Evolutionary conservation across 2,797 vertebrate genomes (phyloP).

Genomic region (Salmo trutta): DNA sequence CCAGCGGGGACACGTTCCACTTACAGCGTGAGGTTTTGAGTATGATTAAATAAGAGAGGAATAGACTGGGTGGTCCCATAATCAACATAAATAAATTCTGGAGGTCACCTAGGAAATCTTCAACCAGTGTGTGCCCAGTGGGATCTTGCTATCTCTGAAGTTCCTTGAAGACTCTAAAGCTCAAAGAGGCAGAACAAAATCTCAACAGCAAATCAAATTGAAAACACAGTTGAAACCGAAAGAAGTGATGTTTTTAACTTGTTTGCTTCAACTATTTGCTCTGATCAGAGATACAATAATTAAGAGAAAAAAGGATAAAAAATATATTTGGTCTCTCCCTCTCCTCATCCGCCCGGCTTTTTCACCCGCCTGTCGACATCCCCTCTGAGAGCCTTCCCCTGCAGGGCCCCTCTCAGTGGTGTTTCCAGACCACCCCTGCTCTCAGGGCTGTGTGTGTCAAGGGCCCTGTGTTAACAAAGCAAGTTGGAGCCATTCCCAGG

Average conservation of each 20-base stretch:
- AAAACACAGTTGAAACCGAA: background rate
- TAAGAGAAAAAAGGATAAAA: background rate
- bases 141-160: too few species aligned
- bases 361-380: too few species aligned
- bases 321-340: background rate
- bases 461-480: constrained; percentile 15
- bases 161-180: too few species aligned
- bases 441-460: constrained; percentile 11
- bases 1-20: background rate
- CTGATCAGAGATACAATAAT: background rate
- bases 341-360: background rate
- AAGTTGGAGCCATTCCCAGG: constrained; percentile 35
- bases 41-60: background rate
- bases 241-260: background rate
- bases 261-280: background rate
- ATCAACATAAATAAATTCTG: background rate
- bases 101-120: constrained; percentile 1
- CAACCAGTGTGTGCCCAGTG: too few species aligned
- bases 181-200: too few species aligned
- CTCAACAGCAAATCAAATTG: background rate
- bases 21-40: background rate
- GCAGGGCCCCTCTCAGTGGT: background rate
- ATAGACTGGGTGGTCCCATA: background rate
- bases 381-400: background rate
- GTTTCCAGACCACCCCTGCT: constrained; percentile 14